Conservation (phyloP, 2,888 invertebrate species). For the Podabrus alpinus region DNA sequence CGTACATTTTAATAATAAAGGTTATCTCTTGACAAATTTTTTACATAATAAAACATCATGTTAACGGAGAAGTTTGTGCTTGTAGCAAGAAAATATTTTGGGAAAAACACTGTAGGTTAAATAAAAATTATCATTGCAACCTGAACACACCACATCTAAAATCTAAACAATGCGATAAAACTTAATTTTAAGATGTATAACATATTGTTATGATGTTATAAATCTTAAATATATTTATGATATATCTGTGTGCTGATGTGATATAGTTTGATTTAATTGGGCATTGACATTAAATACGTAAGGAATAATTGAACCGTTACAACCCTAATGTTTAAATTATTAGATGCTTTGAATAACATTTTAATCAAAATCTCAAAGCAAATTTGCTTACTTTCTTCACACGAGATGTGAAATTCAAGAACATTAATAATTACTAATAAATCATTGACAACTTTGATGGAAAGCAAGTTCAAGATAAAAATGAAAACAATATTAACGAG, state of each 20-base stretch:
- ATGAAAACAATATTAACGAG: too few relatives aligned
- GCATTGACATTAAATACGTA: slow-evolving; percentile 28
- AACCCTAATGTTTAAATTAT: slow-evolving; percentile 6
- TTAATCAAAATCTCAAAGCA: too few relatives aligned
- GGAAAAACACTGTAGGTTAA: not conserved
- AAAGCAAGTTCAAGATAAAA: too few relatives aligned
- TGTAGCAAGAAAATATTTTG: slow-evolving; percentile 12
- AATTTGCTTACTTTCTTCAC: too few relatives aligned
- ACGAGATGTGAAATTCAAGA: not conserved
- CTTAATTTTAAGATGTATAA: not conserved
- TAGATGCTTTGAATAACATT: too few relatives aligned
- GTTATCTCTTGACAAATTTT: slow-evolving; percentile 18
- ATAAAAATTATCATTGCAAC: slow-evolving; percentile 12
- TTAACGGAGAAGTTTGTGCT: not conserved
- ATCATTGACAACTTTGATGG: too few relatives aligned
- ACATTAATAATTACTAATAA: not conserved
- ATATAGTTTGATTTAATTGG: slow-evolving; percentile 20
- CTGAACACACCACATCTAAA: slow-evolving; percentile 9
- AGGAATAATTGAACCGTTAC: slow-evolving; percentile 17
- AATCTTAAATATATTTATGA: too few relatives aligned
- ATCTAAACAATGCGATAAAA: slow-evolving; percentile 1
- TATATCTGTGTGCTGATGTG: not conserved
- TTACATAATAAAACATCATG: slow-evolving; percentile 22
- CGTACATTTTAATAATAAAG: slow-evolving; percentile 14
- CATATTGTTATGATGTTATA: not conserved